Conservation (phyloP, 2,113 vertebrate genomes). For the Microtus ochrogaster region DNA sequence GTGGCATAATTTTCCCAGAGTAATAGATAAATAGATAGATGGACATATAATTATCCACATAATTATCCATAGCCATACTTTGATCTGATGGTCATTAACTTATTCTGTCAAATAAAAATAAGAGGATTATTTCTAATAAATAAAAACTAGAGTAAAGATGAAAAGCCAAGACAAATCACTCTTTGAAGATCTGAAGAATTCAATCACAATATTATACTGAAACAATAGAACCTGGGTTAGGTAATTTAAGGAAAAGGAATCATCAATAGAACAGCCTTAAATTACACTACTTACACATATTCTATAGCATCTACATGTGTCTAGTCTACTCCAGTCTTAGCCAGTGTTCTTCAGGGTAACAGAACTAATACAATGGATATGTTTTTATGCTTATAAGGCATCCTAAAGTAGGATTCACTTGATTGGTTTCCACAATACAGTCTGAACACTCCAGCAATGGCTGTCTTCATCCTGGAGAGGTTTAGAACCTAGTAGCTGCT, state of each 20-base stretch:
- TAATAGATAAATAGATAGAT: neutral
- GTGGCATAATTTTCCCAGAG: neutral
- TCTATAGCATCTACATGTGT: accelerated
- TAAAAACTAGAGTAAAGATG: neutral
- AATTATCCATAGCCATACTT: neutral
- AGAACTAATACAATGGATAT: too few species aligned
- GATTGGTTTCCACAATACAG: neutral
- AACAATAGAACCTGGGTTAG: neutral
- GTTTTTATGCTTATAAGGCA: too few species aligned
- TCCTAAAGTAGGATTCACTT: neutral
- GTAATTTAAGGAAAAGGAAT: neutral
- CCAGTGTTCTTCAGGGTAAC: neutral
- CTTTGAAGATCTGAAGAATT: neutral
- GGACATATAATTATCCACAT: neutral
- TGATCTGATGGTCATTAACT: neutral
- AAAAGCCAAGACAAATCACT: neutral
- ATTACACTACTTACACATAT: accelerated
- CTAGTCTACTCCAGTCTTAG: neutral
- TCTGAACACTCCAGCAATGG: too few species aligned
- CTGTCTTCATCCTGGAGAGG: neutral
- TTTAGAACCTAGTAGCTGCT: neutral
- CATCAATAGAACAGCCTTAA: neutral
- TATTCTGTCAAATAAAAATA: neutral
- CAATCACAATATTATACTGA: neutral
- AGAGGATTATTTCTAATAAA: neutral